Conservation (phyloP, 2,888 invertebrate species). For the Hypselothyrea guttata region DNA sequence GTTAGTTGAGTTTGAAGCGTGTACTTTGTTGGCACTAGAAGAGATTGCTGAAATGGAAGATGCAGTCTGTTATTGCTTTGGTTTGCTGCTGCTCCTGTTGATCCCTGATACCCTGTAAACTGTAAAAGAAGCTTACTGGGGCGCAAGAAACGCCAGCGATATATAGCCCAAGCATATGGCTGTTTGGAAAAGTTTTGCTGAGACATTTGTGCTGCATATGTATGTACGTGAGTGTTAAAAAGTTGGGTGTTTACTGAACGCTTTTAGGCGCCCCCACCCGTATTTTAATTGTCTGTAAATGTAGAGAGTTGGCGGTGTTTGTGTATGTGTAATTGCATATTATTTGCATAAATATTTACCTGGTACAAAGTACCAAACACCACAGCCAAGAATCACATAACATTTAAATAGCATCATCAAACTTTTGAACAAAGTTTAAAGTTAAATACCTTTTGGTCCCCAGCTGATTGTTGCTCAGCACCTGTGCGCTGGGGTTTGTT, state of each 20-base stretch:
- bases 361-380: slow-evolving; percentile 44
- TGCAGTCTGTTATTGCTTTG: slow-evolving; percentile 17
- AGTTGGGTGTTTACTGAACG: slow-evolving; percentile 58
- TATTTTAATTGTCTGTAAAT: slow-evolving; percentile 20
- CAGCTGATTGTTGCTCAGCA: background rate
- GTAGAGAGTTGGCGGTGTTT: background rate
- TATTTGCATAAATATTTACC: slow-evolving; percentile 70
- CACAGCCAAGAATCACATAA: slow-evolving; percentile 19
- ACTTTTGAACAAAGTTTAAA: slow-evolving; percentile 45
- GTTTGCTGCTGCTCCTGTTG: slow-evolving; percentile 8
- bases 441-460: slow-evolving; percentile 13
- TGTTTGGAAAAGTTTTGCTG: no score
- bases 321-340: slow-evolving; percentile 63
- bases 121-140: no score
- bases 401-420: slow-evolving; percentile 47
- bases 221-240: no score
- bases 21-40: slow-evolving; percentile 39
- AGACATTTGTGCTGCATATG: slow-evolving; percentile 50
- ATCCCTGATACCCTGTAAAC: slow-evolving; percentile 26
- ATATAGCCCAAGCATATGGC: no score
- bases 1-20: slow-evolving; percentile 38
- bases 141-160: no score
- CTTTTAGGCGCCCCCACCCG: slow-evolving; percentile 53
- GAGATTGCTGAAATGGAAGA: slow-evolving; percentile 33
- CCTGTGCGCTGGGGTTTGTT: slow-evolving; percentile 8